Evolutionary conservation across 1,140 invertebrate species (phyloP), one percentile per base, ranked within the genome.

Genomic region (Bombus breviceps): DNA sequence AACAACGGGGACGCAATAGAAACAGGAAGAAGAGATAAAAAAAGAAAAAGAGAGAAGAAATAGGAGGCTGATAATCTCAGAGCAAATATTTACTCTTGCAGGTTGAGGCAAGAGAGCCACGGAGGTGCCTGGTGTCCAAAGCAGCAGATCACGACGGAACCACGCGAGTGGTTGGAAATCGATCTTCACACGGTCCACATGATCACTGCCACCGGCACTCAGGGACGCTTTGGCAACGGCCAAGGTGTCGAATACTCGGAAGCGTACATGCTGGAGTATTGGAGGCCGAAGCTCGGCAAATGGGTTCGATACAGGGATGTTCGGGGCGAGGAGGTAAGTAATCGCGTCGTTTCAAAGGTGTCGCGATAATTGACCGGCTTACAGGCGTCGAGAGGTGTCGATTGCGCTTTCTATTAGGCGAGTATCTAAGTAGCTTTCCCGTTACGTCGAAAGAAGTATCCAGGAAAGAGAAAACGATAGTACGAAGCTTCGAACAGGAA

Each of bases 91-190:
- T 90, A 83, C 80, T 83, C 88, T 96, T 96, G 25, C 95, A 98
- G 98, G 91, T 95, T 98, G 79, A 96, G 96, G 73, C 96, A 96
- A 62, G 98, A 98, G 91, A 96, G 96, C 84, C 96, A 97, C 90
- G 97, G 98, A 32, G 98, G 98, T 66, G 98, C 98, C 1, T 98
- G 98, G 98, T 98, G 98, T 96, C 98, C 98, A 13, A 96, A 96
- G 92, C 94, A 96, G 73, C 96, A 97, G 91, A 97, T 98, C 87
- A 97, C 97, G 68, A 96, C 96, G 57, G 96, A 97, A 88, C 95
- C 96, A 0, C 96, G 96, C 83, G 98, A 98, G 95, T 98, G 97
- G 97, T 94, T 98, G 53, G 97, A 97, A 93, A 97, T 98, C 85
- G 96, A 98, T 94, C 95, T 98, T 86, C 96, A 96, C 86, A 95